phyloP scores from a whole-genome alignment of 2,888 invertebrate species.

The Eupsilia transversa region DNA sequence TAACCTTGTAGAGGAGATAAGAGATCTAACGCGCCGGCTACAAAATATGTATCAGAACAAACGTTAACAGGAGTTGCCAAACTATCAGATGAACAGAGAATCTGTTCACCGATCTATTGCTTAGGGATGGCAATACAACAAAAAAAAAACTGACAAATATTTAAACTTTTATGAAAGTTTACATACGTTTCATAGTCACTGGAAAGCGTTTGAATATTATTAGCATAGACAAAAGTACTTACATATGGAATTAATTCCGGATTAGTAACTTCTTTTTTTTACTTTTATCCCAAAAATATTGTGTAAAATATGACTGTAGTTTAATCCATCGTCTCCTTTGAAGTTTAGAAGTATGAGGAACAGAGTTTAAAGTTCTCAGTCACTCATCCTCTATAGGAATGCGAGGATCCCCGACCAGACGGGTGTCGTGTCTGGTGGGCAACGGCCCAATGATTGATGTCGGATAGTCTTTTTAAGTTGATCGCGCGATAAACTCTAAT shows the following conservation, averaged over 20 bases:
- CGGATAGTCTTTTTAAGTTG: too few species aligned
- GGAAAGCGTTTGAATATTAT: neutral
- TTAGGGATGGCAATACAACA: slow-evolving; percentile 64
- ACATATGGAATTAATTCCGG: neutral
- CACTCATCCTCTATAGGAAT: too few species aligned
- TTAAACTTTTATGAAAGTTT: neutral
- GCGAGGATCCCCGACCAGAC: too few species aligned
- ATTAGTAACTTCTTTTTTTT: neutral
- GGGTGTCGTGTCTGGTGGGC: too few species aligned
- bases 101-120: slow-evolving; percentile 65
- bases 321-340: neutral
- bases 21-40: slow-evolving; percentile 56
- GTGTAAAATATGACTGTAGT: neutral
- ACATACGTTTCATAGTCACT: neutral
- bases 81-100: slow-evolving; percentile 76
- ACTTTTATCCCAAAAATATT: neutral
- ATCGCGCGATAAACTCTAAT: too few species aligned
- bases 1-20: slow-evolving; percentile 50
- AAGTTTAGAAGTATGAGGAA: too few species aligned
- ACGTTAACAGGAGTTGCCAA: slow-evolving; percentile 75
- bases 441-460: too few species aligned
- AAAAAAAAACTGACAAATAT: neutral
- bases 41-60: slow-evolving; percentile 69
- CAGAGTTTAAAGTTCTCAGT: too few species aligned
- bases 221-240: neutral